phyloP scores from a whole-genome alignment of 2,888 invertebrate species.

The Pachliopta kotzebuea region DNA sequence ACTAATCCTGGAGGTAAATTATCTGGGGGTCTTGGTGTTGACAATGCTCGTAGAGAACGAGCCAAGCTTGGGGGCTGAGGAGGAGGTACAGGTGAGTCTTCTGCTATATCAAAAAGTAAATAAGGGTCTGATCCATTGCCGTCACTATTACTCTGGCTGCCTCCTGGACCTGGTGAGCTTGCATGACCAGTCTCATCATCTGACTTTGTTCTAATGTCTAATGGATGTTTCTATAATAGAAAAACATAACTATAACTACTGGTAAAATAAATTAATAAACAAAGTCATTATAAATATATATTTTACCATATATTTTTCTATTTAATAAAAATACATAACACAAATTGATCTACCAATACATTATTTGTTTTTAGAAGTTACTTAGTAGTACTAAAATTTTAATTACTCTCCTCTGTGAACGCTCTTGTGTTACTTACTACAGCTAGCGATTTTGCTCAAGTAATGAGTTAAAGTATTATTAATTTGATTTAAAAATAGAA shows the following conservation, averaged over 20 bases:
- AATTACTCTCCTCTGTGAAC: no score
- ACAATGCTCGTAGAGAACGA: conserved; percentile 81
- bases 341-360: no score
- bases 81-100: conserved; percentile 49
- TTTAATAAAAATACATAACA: no score
- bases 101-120: conserved; percentile 35
- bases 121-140: conserved; percentile 40
- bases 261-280: background rate
- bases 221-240: conserved; percentile 53
- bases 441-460: no score
- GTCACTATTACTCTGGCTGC: conserved; percentile 55
- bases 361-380: no score
- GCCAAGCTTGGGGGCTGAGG: conserved; percentile 79
- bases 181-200: conserved; percentile 68
- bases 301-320: no score
- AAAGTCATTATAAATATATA: background rate
- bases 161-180: conserved; percentile 57
- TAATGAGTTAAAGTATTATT: no score
- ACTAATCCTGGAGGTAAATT: conserved; percentile 82
- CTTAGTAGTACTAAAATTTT: no score
- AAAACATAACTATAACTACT: background rate
- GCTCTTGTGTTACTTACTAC: no score
- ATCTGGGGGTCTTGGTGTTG: conserved; percentile 80
- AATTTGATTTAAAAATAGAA: no score
- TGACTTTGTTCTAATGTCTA: conserved; percentile 72